These are phyloP conservation scores for Nannoperca obscura DNA, from an alignment of 2,797 vertebrate genomes.

Conservation along the genomic window DNA sequence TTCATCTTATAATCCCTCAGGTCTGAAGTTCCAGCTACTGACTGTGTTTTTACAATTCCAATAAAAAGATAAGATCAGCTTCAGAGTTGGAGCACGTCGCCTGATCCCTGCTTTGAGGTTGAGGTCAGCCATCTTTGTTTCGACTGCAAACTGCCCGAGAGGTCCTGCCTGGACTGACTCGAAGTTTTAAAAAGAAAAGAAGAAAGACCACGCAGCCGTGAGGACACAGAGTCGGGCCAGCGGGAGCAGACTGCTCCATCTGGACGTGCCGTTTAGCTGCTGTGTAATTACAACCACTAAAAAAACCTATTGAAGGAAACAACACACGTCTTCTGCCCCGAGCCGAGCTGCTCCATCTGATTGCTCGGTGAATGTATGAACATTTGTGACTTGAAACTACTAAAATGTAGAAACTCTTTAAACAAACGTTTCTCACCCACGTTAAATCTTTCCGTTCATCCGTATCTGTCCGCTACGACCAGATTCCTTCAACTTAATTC, in stretches of 20 bases:
- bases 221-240: constrained; percentile 20
- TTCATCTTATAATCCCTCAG: not conserved
- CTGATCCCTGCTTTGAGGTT: not conserved
- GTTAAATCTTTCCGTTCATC: not conserved
- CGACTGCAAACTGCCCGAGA: constrained; percentile 5
- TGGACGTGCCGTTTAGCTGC: constrained; percentile 45
- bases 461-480: not conserved
- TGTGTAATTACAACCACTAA: constrained; percentile 66
- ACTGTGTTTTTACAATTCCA: not conserved
- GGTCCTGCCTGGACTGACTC: constrained; percentile 19
- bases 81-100: not conserved
- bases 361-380: constrained; percentile 10
- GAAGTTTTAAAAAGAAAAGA: constrained; percentile 15
- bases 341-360: not conserved
- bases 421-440: not conserved
- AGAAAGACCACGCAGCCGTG: not conserved
- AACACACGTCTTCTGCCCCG: constrained; percentile 17
- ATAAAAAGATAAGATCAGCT: not conserved
- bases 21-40: not conserved
- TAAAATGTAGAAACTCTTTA: not conserved
- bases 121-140: constrained; percentile 31
- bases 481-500: not conserved
- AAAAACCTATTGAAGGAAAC: constrained; percentile 56
- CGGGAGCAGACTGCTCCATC: constrained; percentile 20
- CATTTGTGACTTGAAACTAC: not conserved